Percentiles rank a stretch among this genome's conserved stretches.
phyloP scores from a whole-genome alignment of 2,797 vertebrate genomes.

The Channa striata region DNA sequence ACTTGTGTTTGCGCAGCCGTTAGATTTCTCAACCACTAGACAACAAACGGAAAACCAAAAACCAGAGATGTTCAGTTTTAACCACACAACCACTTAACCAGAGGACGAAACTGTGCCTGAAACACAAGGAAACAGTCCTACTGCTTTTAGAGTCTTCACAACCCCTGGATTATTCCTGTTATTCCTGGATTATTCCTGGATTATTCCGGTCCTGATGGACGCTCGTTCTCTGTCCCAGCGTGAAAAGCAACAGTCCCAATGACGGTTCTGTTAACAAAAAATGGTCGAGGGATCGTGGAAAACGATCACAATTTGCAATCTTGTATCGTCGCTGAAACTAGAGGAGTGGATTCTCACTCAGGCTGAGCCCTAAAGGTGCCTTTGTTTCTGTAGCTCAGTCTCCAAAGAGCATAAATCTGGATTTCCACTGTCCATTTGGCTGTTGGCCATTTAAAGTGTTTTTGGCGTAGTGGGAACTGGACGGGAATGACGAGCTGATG shows the following conservation, averaged over 20 bases:
- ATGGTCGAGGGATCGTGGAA: neutral
- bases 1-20: too few relatives aligned
- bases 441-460: conserved; percentile 18
- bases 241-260: conserved; percentile 9
- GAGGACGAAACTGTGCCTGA: neutral
- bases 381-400: conserved; percentile 1
- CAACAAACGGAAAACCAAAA: too few relatives aligned
- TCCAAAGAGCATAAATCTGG: conserved; percentile 31
- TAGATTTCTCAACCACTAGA: too few relatives aligned
- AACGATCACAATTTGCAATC: neutral
- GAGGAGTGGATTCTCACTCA: neutral
- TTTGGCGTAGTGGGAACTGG: conserved; percentile 27
- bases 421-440: conserved; percentile 27
- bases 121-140: too few relatives aligned
- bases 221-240: conserved; percentile 21
- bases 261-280: neutral
- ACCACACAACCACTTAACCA: neutral
- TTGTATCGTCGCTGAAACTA: neutral
- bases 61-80: neutral
- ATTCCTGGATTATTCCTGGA: neutral
- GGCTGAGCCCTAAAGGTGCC: neutral
- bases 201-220: conserved; percentile 14
- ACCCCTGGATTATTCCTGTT: neutral
- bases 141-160: too few relatives aligned
- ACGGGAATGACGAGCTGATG: conserved; percentile 19